phyloP scores from a whole-genome alignment of 2,888 invertebrate species.

The Dione juno region DNA sequence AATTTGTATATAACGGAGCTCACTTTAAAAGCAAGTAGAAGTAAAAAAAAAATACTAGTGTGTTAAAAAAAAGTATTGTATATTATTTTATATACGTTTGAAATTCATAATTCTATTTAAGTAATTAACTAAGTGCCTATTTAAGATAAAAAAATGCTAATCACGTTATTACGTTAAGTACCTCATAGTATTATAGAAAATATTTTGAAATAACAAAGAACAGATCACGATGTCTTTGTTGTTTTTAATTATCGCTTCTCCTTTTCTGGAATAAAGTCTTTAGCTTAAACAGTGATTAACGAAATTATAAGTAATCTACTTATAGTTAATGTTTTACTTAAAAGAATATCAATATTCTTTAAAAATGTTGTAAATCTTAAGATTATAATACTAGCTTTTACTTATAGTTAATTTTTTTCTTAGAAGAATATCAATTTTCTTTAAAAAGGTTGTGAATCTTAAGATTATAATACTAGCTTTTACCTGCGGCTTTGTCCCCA shows the following conservation, averaged over 20 bases:
- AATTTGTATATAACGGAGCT: no score
- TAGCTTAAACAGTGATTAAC: conserved; percentile 10
- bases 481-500: no score
- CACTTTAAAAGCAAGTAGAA: no score
- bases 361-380: background rate
- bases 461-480: no score
- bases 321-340: background rate
- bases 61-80: no score
- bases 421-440: background rate
- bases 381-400: no score
- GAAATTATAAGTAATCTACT: conserved; percentile 6
- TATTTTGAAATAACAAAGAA: conserved; percentile 5
- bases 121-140: background rate
- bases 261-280: conserved; percentile 5
- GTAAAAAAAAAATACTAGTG: no score
- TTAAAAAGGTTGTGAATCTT: background rate
- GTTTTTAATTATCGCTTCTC: conserved; percentile 6
- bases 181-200: background rate
- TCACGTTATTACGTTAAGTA: conserved; percentile 8
- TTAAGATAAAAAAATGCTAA: background rate
- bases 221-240: background rate
- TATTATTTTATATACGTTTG: no score
- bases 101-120: background rate
- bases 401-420: background rate
- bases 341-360: background rate